phyloP scores from a whole-genome alignment of 2,888 invertebrate species.

The Byasa hedistus region DNA sequence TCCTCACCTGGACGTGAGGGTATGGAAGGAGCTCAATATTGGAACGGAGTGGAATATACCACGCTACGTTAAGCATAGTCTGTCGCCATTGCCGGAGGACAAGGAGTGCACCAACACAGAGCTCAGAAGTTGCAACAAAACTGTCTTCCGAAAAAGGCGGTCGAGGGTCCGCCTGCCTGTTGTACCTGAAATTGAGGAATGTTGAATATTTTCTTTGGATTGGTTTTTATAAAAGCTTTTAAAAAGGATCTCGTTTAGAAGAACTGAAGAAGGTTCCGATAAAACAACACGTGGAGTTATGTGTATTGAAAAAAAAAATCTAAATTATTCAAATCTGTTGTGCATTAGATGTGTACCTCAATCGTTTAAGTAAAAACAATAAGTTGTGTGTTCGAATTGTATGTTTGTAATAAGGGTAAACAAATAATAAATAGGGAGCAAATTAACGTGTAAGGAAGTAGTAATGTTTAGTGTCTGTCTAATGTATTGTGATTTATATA shows the following conservation, averaged over 20 bases:
- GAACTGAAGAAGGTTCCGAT: background rate
- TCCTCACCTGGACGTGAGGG: slow-evolving; percentile 65
- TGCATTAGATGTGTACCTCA: background rate
- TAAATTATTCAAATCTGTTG: background rate
- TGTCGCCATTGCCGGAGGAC: slow-evolving; percentile 68
- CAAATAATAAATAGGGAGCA: slow-evolving; percentile 21
- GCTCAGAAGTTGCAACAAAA: slow-evolving; percentile 53
- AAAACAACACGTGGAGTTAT: background rate
- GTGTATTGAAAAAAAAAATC: background rate
- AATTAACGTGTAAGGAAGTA: slow-evolving; percentile 6
- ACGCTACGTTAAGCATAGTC: slow-evolving; percentile 56
- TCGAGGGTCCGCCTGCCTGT: slow-evolving; percentile 61
- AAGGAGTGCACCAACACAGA: slow-evolving; percentile 66
- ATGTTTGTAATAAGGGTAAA: slow-evolving; percentile 3
- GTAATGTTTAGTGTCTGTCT: background rate
- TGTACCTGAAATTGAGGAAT: slow-evolving; percentile 65
- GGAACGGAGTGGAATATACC: slow-evolving; percentile 66
- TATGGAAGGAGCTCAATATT: slow-evolving; percentile 59
- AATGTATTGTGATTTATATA: slow-evolving; percentile 27
- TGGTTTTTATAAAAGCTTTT: background rate
- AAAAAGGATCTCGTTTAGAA: background rate
- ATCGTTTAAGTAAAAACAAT: background rate
- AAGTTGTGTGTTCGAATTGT: slow-evolving; percentile 2
- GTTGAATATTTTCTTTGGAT: slow-evolving; percentile 37
- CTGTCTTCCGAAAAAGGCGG: slow-evolving; percentile 53